Evolutionary conservation across 1,140 invertebrate genomes (phyloP), one percentile per base, ranked within the genome.

Genomic region (Leptinotarsa lineolata): DNA sequence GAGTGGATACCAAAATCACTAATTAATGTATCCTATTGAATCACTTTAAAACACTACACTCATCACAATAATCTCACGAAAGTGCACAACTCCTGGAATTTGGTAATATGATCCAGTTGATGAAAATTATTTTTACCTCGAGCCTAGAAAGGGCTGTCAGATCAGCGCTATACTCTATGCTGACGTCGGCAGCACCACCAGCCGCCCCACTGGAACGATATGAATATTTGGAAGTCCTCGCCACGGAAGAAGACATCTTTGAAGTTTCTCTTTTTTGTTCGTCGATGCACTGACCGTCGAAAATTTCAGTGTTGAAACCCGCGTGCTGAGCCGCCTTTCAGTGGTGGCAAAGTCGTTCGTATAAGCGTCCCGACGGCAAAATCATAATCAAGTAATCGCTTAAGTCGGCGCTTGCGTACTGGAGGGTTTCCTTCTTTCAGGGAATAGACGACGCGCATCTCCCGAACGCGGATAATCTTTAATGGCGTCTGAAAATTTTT

Each of bases 81-180:
- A 66, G 8, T 58, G 24, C 71, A 66, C 71, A 72, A 39, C 64
- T 54, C 44, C 20, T 45, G 20, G 24, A 64, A 71, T 63, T 22
- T 21, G 20, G 61, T 54, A 67, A 67, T 21, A 5, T 60, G 71
- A 72, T 72, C 71, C 63, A 18, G 61, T 15, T 65, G 44, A 46
- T 48, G 68, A 30, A 24, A 16, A 68, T 75, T 77, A 77, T 81
- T 68, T 78, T 85, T 94, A 97, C 95, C 94, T 96, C 95, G 86
- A 97, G 91, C 85, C 95, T 92, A 86, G 94, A 92, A 85, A 97
- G 90, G 85, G 94, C 93, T 87, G 92, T 95, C 85, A 97, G 88
- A 88, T 97, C 95, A 87, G 94, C 91, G 85, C 91, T 92, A 88
- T 96, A 96, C 88, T 96, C 95, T 88, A 97, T 95, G 90, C 92